phyloP scores from a whole-genome alignment of 2,888 invertebrate species.

The Dryobotodes eremita region DNA sequence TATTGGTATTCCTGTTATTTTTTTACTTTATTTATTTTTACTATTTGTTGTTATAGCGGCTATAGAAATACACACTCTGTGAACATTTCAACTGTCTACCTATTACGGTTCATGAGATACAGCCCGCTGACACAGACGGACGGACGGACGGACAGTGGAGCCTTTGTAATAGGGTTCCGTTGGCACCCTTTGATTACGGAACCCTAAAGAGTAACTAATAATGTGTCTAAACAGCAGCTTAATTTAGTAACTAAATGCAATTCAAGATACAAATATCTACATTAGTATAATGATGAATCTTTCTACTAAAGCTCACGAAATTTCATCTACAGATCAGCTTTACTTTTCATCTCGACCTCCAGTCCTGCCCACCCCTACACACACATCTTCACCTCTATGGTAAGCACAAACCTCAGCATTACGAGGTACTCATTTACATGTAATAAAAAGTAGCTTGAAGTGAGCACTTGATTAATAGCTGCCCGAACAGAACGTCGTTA shows the following conservation, averaged over 20 bases:
- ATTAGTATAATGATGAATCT: not conserved
- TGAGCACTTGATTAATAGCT: conserved; percentile 86
- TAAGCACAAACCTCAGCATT: conserved; percentile 69
- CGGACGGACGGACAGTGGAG: no score
- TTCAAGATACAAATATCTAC: not conserved
- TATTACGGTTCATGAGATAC: no score
- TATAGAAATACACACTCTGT: no score
- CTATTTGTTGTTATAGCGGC: no score
- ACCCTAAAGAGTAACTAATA: no score
- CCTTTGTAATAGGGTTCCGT: no score
- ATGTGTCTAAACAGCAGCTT: not conserved
- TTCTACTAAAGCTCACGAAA: not conserved
- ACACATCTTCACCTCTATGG: conserved; percentile 45
- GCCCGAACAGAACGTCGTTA: conserved; percentile 84
- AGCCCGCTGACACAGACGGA: no score
- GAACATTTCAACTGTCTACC: no score
- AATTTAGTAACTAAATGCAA: not conserved
- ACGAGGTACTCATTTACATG: conserved; percentile 85
- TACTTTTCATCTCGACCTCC: not conserved
- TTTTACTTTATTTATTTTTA: no score
- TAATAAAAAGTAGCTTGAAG: conserved; percentile 87
- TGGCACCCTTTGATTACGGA: no score
- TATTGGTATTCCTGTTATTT: no score
- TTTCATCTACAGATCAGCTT: not conserved
- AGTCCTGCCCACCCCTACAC: conserved; percentile 20